Conservation (phyloP, 2,797 vertebrate species). For the Tamandua tetradactyla region DNA sequence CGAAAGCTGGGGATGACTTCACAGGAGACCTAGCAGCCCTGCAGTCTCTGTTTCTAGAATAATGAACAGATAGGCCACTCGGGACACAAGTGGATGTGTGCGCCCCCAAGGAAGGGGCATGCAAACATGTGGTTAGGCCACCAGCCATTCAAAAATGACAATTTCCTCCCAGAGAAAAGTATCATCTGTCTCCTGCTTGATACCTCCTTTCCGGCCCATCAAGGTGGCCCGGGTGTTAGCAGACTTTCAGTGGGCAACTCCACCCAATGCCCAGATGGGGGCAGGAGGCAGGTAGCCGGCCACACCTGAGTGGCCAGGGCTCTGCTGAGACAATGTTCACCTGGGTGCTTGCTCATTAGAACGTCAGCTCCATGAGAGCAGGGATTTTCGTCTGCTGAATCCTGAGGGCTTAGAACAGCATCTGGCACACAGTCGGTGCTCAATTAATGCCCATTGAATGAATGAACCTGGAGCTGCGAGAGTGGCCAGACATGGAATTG, state of each 20-base stretch:
- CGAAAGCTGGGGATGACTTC: neutral
- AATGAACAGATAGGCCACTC: neutral
- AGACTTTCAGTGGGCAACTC: conserved; percentile 69
- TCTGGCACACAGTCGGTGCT: neutral
- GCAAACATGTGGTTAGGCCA: too few relatives aligned
- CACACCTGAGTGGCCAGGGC: neutral
- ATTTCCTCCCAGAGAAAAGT: neutral
- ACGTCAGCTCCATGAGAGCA: neutral
- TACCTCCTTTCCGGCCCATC: neutral
- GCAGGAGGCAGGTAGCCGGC: neutral
- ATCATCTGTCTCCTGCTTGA: conserved; percentile 10
- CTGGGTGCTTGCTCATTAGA: neutral
- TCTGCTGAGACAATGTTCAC: accelerated
- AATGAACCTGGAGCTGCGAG: neutral
- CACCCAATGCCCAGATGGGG: conserved; percentile 63
- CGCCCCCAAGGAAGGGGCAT: neutral
- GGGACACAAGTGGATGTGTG: conserved; percentile 41
- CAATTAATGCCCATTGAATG: neutral
- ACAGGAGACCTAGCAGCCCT: neutral
- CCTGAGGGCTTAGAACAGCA: accelerated
- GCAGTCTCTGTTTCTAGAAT: neutral
- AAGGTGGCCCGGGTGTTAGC: conserved; percentile 22
- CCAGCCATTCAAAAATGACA: neutral
- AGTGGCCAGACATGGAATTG: neutral
- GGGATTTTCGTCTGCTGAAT: neutral